Percentiles rank a stretch among this genome's conserved stretches.
Evolutionary conservation across 2,113 vertebrate species (phyloP).

Genomic region (human): DNA sequence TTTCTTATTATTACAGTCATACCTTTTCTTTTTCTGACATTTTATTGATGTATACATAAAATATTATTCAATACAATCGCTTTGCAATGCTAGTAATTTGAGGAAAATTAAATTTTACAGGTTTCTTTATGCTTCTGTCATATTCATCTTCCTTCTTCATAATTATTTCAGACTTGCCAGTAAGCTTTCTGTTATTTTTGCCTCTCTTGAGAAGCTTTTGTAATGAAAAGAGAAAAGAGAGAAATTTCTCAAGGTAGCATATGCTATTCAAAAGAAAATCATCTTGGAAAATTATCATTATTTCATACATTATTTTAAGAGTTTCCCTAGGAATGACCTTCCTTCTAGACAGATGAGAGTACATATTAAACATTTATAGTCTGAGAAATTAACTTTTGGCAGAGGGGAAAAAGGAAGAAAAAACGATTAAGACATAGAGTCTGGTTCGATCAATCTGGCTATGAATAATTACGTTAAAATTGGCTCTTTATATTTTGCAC

Average conservation of each 20-base stretch:
- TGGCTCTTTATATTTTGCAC: background rate
- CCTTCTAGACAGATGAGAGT: background rate
- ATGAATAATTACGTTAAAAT: background rate
- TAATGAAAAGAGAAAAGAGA: slow-evolving; percentile 21
- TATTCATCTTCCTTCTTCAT: slow-evolving; percentile 47
- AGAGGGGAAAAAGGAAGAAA: background rate
- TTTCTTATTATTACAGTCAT: background rate
- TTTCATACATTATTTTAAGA: slow-evolving; percentile 43
- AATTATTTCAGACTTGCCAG: slow-evolving; percentile 53
- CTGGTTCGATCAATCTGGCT: background rate
- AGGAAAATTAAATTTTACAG: slow-evolving; percentile 48
- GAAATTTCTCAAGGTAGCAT: slow-evolving; percentile 29
- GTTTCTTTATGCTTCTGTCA: slow-evolving; percentile 45
- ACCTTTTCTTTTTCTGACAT: background rate
- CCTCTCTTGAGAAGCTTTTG: slow-evolving; percentile 44
- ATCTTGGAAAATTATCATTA: slow-evolving; percentile 33
- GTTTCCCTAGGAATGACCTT: background rate
- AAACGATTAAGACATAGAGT: background rate
- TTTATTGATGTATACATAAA: slow-evolving; percentile 45
- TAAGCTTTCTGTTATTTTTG: slow-evolving; percentile 40
- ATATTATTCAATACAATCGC: background rate
- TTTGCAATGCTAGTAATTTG: slow-evolving; percentile 25
- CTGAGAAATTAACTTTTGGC: background rate
- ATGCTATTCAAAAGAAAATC: slow-evolving; percentile 47
- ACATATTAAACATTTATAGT: background rate